Evolutionary conservation across 2,888 invertebrate species (phyloP), one percentile per base, ranked within the genome.

Genomic region (Eudemis profundana): DNA sequence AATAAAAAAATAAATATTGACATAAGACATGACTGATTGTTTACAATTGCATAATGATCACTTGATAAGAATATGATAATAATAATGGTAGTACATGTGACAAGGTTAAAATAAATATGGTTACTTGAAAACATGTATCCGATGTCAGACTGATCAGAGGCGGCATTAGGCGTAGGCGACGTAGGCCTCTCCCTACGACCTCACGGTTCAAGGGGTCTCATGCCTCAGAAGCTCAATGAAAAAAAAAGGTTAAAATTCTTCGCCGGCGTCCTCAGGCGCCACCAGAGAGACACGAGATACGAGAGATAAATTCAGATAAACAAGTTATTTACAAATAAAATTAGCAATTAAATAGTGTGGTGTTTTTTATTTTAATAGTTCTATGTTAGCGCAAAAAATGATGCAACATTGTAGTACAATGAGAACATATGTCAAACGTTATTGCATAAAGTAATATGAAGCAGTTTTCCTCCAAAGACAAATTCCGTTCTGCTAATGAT

Each of bases 21-120:
- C n/a, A 17, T 33, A 40, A 54, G 53, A 38, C 23, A 23, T 15
- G 40, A n/a, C 36, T 33, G 29, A 27, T 27, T 47, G 15, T 50
- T 51, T 51, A 21, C 33, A 15, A 17, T 17, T 33, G 0, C n/a
- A 33, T 50, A 36, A 14, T 33, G 19, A 36, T 33, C 7, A 33
- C 33, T n/a, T 33, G 33, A 33, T 51, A 50, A 29, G 33, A 33
- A 4, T 14, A 33, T 33, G 19, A 36, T 19, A 33, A 50, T 19
- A 36, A 17, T n/a, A 12, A 4, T 15, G 12, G 14, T 14, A 17
- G 17, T 50, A 17, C 5, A 17, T 33, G 50, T 17, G 17, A 33
- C 17, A 50, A 12, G 10, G 19, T 5, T n/a, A 21, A 21, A 15
- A 7, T 19, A 3, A 19, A 15, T 15, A 2, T 40, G 40, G 14